These are phyloP conservation scores for Drosophila trichaetosa DNA, from an alignment of 2,888 invertebrate genomes.

Conservation along the genomic window DNA sequence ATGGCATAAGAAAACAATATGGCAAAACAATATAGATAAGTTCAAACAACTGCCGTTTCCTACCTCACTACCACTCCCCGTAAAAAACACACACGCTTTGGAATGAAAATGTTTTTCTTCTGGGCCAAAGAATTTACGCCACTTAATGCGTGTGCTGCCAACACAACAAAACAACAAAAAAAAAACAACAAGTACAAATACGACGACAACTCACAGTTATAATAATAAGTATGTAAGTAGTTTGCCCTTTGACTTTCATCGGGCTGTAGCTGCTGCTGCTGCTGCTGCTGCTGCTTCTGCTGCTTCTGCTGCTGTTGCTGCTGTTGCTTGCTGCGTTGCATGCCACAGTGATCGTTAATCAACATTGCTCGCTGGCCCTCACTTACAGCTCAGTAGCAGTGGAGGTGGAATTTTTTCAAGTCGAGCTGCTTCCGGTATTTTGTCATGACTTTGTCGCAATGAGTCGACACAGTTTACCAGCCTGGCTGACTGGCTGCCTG, in stretches of 20 bases:
- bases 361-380: conserved; percentile 39
- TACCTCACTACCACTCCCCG: conserved; percentile 1
- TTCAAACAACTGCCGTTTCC: conserved; percentile 73
- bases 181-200: conserved; percentile 22
- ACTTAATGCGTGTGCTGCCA: conserved; percentile 57
- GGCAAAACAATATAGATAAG: conserved; percentile 82
- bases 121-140: conserved; percentile 67
- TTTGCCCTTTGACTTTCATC: conserved; percentile 41
- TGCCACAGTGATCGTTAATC: conserved; percentile 61
- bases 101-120: conserved; percentile 78
- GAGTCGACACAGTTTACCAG: conserved; percentile 45
- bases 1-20: conserved; percentile 80
- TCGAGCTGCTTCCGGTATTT: conserved; percentile 56
- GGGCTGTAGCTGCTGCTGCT: conserved; percentile 1
- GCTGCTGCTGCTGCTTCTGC: neutral
- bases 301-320: conserved; percentile 1
- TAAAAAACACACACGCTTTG: conserved; percentile 49
- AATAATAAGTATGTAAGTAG: conserved; percentile 49
- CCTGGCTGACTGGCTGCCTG: conserved; percentile 3
- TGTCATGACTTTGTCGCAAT: conserved; percentile 52
- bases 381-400: conserved; percentile 13
- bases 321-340: conserved; percentile 16
- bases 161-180: conserved; percentile 6
- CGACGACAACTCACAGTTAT: conserved; percentile 42
- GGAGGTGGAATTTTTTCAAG: conserved; percentile 20